These are phyloP conservation scores for Geococcyx californianus DNA, from an alignment of 2,113 vertebrate genomes.

Conservation along the genomic window DNA sequence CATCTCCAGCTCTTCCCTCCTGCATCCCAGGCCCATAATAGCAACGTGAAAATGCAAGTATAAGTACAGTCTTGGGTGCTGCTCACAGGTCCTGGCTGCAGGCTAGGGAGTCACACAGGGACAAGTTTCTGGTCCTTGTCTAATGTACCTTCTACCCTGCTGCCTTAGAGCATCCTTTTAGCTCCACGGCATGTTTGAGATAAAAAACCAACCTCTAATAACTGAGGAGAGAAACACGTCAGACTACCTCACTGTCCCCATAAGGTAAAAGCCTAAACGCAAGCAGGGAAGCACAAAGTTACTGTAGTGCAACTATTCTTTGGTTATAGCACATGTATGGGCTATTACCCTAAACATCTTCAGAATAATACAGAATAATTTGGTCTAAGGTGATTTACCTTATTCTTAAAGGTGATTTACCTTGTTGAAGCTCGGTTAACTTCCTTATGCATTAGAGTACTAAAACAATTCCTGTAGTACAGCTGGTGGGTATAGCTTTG, in stretches of 20 bases:
- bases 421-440: neutral
- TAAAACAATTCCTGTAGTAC: neutral
- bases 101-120: neutral
- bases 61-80: neutral
- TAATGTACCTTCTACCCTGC: neutral
- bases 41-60: neutral
- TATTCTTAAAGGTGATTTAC: neutral
- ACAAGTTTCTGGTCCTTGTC: neutral
- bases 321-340: neutral
- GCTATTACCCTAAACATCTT: neutral
- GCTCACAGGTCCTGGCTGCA: neutral
- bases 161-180: neutral
- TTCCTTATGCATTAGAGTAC: neutral
- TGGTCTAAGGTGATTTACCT: neutral
- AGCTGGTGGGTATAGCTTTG: neutral
- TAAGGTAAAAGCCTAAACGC: neutral
- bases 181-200: neutral
- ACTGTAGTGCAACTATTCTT: neutral
- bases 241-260: neutral
- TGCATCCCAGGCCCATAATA: neutral
- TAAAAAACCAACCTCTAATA: neutral
- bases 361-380: neutral
- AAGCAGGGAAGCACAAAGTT: neutral
- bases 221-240: neutral
- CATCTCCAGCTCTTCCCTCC: neutral